A percentile compares a stretch with the other conserved stretches of the same genome.
These are phyloP conservation scores for Noctua pronuba DNA, from an alignment of 2,888 invertebrate genomes.

Conservation along the genomic window DNA sequence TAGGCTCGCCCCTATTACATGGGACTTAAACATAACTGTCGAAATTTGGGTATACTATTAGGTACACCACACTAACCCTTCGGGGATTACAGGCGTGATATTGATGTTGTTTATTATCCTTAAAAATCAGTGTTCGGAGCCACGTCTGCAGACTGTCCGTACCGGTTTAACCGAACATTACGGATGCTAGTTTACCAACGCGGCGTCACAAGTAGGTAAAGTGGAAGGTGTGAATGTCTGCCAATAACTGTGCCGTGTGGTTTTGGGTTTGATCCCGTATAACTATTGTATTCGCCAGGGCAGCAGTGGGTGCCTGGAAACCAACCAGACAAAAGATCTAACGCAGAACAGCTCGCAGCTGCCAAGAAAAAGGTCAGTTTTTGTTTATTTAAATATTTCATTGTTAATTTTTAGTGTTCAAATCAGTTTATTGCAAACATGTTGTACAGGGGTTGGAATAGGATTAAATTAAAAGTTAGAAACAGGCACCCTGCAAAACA, in stretches of 20 bases:
- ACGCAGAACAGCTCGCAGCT: conserved; percentile 90
- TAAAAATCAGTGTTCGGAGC: not conserved
- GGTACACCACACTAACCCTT: not conserved
- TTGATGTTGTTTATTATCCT: not conserved
- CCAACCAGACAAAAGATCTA: conserved; percentile 87
- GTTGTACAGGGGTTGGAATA: too few species aligned
- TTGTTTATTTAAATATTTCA: not conserved
- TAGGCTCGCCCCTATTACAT: too few species aligned
- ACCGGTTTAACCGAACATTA: not conserved
- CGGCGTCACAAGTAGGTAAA: not conserved
- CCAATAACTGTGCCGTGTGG: conserved; percentile 72
- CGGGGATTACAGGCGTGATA: not conserved
- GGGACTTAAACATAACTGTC: too few species aligned
- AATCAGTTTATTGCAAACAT: too few species aligned
- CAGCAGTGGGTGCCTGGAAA: conserved; percentile 94
- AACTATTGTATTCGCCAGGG: conserved; percentile 92
- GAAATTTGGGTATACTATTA: too few species aligned
- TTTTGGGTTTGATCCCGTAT: conserved; percentile 88
- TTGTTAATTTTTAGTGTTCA: too few species aligned
- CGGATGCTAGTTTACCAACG: not conserved
- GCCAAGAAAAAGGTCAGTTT: conserved; percentile 91
- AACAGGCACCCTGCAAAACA: too few species aligned
- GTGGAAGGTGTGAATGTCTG: not conserved
- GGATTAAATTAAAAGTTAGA: too few species aligned
- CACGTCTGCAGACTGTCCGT: not conserved